Conservation (phyloP, 2,113 vertebrate species). For the Donacobius atricapilla region DNA sequence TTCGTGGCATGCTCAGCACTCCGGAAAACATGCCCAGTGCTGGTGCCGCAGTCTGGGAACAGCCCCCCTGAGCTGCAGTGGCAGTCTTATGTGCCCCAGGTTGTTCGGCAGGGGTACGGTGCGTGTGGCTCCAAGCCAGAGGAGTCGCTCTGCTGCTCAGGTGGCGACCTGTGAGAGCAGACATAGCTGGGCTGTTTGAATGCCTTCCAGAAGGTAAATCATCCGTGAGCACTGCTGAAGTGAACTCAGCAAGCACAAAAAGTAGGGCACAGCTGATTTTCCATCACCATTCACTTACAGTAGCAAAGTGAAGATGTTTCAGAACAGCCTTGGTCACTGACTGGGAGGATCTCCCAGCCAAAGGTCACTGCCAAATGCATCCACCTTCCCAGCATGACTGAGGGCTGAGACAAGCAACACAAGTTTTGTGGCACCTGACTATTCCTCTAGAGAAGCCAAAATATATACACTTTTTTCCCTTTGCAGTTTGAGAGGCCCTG, state of each 20-base stretch:
- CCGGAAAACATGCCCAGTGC: not conserved
- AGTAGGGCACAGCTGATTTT: not conserved
- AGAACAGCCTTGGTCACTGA: not conserved
- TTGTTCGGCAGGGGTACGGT: not conserved
- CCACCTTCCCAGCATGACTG: not conserved
- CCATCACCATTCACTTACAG: not conserved
- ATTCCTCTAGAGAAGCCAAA: not conserved
- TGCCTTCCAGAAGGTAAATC: not conserved
- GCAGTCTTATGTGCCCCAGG: accelerated
- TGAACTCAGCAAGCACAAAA: not conserved
- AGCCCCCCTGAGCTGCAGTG: accelerated
- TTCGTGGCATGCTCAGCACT: not conserved
- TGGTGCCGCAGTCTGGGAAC: not conserved
- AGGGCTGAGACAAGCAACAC: not conserved
- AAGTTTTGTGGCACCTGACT: not conserved
- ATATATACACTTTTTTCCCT: not conserved
- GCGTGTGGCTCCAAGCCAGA: not conserved
- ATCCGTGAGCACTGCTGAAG: not conserved
- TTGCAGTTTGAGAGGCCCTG: not conserved
- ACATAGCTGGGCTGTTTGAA: not conserved
- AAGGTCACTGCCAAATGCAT: not conserved
- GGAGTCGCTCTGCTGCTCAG: not conserved
- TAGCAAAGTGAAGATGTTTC: not conserved
- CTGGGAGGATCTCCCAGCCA: not conserved
- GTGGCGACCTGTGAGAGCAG: not conserved